Conservation (phyloP, 1,140 invertebrate species). For the Magallana ariakensis region DNA sequence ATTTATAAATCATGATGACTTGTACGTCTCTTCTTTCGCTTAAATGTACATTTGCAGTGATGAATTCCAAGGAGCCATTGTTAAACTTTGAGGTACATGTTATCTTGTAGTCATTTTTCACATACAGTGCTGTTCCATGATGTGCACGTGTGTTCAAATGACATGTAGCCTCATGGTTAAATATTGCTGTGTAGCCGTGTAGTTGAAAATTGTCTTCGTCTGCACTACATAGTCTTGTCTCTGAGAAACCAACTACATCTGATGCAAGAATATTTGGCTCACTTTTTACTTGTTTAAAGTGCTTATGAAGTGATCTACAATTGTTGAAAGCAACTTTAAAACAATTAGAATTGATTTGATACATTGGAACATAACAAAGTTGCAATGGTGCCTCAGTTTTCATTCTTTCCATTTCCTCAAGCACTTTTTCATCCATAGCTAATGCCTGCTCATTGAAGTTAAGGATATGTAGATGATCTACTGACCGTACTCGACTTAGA, state of each 20-base stretch:
- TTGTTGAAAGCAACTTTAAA: not conserved
- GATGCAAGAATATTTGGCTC: slow-evolving; percentile 35
- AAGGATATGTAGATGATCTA: slow-evolving; percentile 26
- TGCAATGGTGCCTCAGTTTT: not conserved
- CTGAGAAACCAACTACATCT: slow-evolving; percentile 45
- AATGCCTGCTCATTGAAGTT: slow-evolving; percentile 37
- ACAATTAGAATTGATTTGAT: not conserved
- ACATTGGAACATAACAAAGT: slow-evolving; percentile 8
- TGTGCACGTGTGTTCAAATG: not conserved
- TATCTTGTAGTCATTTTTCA: not conserved
- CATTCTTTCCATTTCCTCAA: slow-evolving; percentile 43
- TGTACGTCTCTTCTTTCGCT: slow-evolving; percentile 3
- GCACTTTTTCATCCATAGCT: slow-evolving; percentile 37
- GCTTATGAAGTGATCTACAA: slow-evolving; percentile 10
- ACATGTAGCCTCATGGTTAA: not conserved
- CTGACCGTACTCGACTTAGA: no score
- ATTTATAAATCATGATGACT: slow-evolving; percentile 34
- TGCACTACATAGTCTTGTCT: slow-evolving; percentile 34
- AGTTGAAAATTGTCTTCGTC: slow-evolving; percentile 21
- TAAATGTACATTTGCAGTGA: not conserved
- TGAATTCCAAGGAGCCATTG: slow-evolving; percentile 4
- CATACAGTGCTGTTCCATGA: slow-evolving; percentile 34
- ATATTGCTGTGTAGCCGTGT: not conserved
- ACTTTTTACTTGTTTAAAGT: not conserved
- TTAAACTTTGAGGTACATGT: not conserved